phyloP scores from a whole-genome alignment of 35 echinoderm and acorn worm species.

The Apostichopus japonicus region DNA sequence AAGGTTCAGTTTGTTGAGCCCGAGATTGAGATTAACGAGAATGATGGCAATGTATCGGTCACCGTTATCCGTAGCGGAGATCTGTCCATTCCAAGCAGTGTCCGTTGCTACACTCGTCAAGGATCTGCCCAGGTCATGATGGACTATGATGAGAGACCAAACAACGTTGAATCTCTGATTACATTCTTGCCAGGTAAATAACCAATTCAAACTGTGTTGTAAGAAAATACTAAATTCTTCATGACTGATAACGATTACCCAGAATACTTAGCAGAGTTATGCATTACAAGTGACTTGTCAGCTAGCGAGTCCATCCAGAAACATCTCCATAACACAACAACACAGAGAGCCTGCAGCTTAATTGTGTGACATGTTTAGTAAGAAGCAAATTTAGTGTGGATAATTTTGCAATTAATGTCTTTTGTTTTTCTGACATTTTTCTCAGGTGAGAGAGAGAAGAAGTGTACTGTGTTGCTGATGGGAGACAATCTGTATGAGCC shows the following conservation, averaged over 20 bases:
- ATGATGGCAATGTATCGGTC: constrained; percentile 76
- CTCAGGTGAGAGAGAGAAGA: constrained; percentile 89
- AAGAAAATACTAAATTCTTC: too few relatives aligned
- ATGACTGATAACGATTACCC: too few relatives aligned
- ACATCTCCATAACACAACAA: too few relatives aligned
- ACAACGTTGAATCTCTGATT: constrained; percentile 74
- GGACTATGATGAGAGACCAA: constrained; percentile 91
- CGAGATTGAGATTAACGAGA: constrained; percentile 82
- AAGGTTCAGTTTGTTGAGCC: constrained; percentile 92
- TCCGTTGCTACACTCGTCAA: constrained; percentile 90
- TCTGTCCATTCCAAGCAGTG: constrained; percentile 74
- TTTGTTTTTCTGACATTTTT: too few relatives aligned
- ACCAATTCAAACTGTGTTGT: neutral
- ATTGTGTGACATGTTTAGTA: too few relatives aligned
- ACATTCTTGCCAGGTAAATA: constrained; percentile 91
- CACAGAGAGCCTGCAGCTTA: too few relatives aligned
- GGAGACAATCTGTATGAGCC: constrained; percentile 81
- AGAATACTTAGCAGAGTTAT: too few relatives aligned
- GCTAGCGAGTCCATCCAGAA: too few relatives aligned
- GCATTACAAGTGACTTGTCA: too few relatives aligned
- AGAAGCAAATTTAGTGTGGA: too few relatives aligned
- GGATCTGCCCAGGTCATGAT: constrained; percentile 95
- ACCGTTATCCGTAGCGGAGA: constrained; percentile 83
- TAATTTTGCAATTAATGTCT: too few relatives aligned
- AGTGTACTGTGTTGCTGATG: constrained; percentile 90